These are phyloP conservation scores for Neodon shergylaensis DNA, from an alignment of 2,113 vertebrate species.

Conservation along the genomic window DNA sequence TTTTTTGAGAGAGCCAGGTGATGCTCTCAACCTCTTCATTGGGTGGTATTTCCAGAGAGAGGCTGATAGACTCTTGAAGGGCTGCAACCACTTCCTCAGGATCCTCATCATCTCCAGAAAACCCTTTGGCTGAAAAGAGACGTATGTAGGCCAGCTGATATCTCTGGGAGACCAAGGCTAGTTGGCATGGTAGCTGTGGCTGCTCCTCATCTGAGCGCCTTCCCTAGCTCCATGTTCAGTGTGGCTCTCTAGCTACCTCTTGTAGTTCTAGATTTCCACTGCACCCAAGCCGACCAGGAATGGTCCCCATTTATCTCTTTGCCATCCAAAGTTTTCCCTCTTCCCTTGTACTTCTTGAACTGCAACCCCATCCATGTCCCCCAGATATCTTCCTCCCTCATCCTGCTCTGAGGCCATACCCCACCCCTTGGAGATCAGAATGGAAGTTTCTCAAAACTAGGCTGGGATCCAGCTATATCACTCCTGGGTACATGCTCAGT, in stretches of 20 bases:
- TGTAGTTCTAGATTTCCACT: background rate
- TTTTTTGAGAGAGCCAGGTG: constrained; percentile 37
- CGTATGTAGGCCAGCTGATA: background rate
- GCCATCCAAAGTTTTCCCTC: background rate
- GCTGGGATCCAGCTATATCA: background rate
- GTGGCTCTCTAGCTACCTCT: background rate
- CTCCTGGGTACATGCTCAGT: background rate
- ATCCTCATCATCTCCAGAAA: constrained; percentile 54
- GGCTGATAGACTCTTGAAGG: constrained; percentile 48
- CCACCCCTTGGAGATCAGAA: background rate
- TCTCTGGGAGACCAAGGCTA: background rate
- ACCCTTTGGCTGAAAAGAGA: constrained; percentile 38
- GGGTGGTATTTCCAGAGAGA: constrained; percentile 39
- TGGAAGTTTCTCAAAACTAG: background rate
- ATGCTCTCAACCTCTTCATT: constrained; percentile 58
- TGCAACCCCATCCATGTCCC: background rate
- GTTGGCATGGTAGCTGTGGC: accelerated
- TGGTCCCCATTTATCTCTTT: background rate
- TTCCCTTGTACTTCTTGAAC: background rate
- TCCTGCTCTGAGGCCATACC: no score
- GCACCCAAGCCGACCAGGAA: background rate
- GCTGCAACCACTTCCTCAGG: background rate
- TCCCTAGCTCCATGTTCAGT: background rate
- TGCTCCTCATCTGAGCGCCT: background rate
- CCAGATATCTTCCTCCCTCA: background rate